Evolutionary conservation across 2,113 vertebrate species (phyloP).

Genomic region (Psophia crepitans): DNA sequence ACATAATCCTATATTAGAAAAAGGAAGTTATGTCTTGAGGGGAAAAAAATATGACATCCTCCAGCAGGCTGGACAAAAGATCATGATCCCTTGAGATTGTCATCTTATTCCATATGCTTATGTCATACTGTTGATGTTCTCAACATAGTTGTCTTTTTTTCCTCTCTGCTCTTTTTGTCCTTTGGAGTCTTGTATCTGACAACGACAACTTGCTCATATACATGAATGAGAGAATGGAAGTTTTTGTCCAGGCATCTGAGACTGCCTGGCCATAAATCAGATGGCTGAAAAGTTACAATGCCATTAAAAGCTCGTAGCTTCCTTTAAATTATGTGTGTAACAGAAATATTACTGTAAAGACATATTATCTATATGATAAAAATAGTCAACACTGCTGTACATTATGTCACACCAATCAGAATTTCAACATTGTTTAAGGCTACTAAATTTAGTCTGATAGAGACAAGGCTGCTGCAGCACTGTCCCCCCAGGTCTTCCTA

Average conservation of each 20-base stretch:
- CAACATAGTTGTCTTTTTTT: not conserved
- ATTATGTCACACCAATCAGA: not conserved
- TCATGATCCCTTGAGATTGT: not conserved
- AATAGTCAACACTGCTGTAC: not conserved
- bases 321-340: not conserved
- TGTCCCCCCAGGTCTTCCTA: not conserved
- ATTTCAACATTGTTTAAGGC: not conserved
- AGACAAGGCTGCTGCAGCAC: not conserved
- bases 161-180: not conserved
- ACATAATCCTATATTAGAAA: not conserved
- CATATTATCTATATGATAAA: not conserved
- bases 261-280: not conserved
- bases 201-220: not conserved
- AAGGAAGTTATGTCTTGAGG: not conserved
- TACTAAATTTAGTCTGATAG: not conserved
- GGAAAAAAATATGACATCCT: not conserved
- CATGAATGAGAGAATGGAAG: not conserved
- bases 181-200: not conserved
- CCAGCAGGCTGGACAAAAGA: not conserved
- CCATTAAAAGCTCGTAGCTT: not conserved
- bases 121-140: not conserved
- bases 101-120: accelerated
- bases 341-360: not conserved
- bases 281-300: not conserved
- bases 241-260: not conserved